Conservation (phyloP, 2,888 invertebrate species). For the Lathronympha strigana region DNA sequence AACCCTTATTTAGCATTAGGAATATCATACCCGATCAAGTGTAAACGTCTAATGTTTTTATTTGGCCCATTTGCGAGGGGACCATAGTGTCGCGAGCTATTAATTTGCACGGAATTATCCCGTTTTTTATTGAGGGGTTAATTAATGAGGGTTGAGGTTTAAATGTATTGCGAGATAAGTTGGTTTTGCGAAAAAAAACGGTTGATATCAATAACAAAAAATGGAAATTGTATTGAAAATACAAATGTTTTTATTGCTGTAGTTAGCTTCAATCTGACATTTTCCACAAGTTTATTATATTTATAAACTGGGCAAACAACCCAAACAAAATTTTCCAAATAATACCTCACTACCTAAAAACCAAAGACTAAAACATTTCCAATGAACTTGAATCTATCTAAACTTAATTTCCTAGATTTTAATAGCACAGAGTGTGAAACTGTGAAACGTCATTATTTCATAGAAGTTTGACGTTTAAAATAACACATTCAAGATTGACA, state of each 20-base stretch:
- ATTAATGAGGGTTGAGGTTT: constrained; percentile 28
- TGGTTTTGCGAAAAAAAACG: neutral
- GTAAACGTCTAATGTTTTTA: constrained; percentile 78
- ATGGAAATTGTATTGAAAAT: neutral
- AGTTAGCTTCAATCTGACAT: too few relatives aligned
- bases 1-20: neutral
- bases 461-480: too few relatives aligned
- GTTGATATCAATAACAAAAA: neutral
- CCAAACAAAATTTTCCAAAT: too few relatives aligned
- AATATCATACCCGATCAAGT: constrained; percentile 66
- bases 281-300: too few relatives aligned
- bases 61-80: constrained; percentile 59
- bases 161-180: constrained; percentile 10
- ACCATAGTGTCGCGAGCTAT: constrained; percentile 46
- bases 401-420: too few relatives aligned
- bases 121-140: constrained; percentile 37
- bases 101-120: constrained; percentile 44
- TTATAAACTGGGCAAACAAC: too few relatives aligned
- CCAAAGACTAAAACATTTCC: too few relatives aligned
- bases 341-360: too few relatives aligned
- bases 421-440: too few relatives aligned
- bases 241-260: neutral
- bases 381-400: too few relatives aligned
- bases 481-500: too few relatives aligned
- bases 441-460: too few relatives aligned